These are phyloP conservation scores for Adelosebastes latens DNA, from an alignment of 2,797 vertebrate genomes.

Conservation along the genomic window DNA sequence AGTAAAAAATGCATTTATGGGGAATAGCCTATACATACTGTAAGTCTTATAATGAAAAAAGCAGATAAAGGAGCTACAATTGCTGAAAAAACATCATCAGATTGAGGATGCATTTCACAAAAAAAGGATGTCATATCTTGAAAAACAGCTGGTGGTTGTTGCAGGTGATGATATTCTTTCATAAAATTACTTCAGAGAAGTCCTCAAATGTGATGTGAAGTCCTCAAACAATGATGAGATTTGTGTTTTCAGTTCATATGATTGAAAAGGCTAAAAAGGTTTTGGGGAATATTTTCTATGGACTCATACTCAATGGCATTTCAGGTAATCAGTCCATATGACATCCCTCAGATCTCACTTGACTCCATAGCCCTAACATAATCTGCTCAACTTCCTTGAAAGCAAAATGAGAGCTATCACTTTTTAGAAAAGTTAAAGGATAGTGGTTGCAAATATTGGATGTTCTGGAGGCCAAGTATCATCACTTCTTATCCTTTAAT, in stretches of 20 bases:
- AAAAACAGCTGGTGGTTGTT: not conserved
- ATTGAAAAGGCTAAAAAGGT: not conserved
- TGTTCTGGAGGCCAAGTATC: not conserved
- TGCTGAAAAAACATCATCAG: not conserved
- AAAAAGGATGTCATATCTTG: not conserved
- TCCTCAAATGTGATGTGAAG: not conserved
- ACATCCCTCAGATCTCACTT: not conserved
- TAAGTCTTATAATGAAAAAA: not conserved
- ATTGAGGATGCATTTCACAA: not conserved
- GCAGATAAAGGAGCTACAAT: not conserved
- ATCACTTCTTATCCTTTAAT: not conserved
- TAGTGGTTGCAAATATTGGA: not conserved
- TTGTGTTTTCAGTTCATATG: not conserved
- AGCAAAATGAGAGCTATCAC: not conserved
- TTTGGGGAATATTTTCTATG: not conserved
- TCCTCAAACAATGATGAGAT: not conserved
- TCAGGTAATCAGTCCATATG: not conserved
- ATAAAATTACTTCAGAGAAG: not conserved
- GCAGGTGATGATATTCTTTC: not conserved
- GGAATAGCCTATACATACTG: not conserved
- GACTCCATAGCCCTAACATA: not conserved
- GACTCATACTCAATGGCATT: not conserved
- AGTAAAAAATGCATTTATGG: not conserved
- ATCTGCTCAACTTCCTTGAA: not conserved
- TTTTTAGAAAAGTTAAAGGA: not conserved